phyloP scores from a whole-genome alignment of 2,797 vertebrate genomes.

The Dendrocincla tyrannina region DNA sequence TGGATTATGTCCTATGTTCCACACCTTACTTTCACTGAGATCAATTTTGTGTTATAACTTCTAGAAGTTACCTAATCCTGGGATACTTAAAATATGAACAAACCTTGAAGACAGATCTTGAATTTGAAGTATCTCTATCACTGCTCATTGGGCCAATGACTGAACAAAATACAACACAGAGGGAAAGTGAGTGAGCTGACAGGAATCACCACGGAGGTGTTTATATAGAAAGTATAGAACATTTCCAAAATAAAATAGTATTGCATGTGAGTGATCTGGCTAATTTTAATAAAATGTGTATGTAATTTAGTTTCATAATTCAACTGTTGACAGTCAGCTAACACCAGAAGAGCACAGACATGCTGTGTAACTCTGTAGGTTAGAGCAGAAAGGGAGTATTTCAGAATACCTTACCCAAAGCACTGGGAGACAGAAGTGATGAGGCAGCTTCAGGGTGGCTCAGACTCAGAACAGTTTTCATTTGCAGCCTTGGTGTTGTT shows the following conservation, averaged over 20 bases:
- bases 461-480: neutral
- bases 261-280: neutral
- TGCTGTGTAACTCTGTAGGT: neutral
- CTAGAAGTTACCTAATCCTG: slow-evolving; percentile 3
- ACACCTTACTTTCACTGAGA: neutral
- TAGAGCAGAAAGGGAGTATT: neutral
- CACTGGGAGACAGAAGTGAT: neutral
- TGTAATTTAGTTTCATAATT: neutral
- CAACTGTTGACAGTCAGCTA: neutral
- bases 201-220: neutral
- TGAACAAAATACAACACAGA: no score
- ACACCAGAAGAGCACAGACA: neutral
- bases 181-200: neutral
- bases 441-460: neutral
- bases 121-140: neutral
- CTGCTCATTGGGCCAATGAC: no score
- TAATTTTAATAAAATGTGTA: neutral
- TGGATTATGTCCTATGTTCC: neutral
- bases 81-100: neutral
- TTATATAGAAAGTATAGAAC: neutral
- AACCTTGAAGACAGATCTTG: neutral
- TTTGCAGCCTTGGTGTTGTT: slow-evolving; percentile 1
- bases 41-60: neutral
- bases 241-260: neutral
- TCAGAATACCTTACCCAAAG: neutral